A percentile compares a stretch with the other conserved stretches of the same genome.
These are phyloP conservation scores for Merluccius polli DNA, from an alignment of 2,797 vertebrate genomes.

Conservation along the genomic window DNA sequence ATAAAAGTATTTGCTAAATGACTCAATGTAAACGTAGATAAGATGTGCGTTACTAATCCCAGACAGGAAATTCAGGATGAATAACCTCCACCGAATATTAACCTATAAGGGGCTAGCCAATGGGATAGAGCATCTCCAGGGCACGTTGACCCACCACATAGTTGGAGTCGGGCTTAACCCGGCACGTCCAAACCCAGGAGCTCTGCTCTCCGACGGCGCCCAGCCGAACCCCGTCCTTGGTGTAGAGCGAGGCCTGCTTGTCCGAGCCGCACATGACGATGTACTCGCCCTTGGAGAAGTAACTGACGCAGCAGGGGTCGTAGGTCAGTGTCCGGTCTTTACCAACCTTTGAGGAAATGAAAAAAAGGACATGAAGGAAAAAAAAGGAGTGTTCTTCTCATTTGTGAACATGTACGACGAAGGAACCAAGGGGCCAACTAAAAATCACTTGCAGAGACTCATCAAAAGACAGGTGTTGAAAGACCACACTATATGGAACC, in stretches of 20 bases:
- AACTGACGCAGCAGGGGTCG: conserved; percentile 95
- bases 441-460: conserved; percentile 32
- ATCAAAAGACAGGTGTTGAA: conserved; percentile 53
- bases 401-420: conserved; percentile 32
- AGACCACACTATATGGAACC: conserved; percentile 44
- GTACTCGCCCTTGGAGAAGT: conserved; percentile 96
- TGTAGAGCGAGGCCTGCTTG: conserved; percentile 93
- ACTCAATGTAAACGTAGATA: not conserved
- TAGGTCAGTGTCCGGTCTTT: conserved; percentile 87
- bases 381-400: conserved; percentile 27
- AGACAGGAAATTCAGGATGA: not conserved
- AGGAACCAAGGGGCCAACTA: conserved; percentile 24
- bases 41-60: not conserved
- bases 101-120: not conserved
- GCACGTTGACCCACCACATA: conserved; percentile 84
- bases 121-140: conserved; percentile 18
- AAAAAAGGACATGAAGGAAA: conserved; percentile 26
- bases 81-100: not conserved
- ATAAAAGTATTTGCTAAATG: not conserved
- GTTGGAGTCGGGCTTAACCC: conserved; percentile 93
- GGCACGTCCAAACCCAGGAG: conserved; percentile 95
- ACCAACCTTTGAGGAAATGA: conserved; percentile 75
- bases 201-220: conserved; percentile 88
- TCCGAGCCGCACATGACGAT: conserved; percentile 93
- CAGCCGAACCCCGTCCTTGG: conserved; percentile 90